A percentile compares a stretch with the other conserved stretches of the same genome.
Conservation (phyloP, 2,888 invertebrate species). For the Drosophila neutralis region DNA sequence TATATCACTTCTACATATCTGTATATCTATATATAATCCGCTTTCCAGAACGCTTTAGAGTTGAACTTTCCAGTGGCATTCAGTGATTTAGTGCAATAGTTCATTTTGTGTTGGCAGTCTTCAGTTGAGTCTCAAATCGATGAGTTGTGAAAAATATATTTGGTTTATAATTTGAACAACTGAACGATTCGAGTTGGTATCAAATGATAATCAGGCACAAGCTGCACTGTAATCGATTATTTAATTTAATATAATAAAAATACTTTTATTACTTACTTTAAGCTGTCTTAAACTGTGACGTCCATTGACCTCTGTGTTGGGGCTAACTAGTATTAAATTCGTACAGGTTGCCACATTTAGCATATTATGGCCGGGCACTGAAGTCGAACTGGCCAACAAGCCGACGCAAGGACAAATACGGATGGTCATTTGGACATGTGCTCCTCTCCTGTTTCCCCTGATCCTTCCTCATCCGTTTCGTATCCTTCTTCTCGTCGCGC, state of each 20-base stretch:
- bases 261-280: not conserved
- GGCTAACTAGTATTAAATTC: conserved; percentile 56
- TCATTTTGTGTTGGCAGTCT: not conserved
- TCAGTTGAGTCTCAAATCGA: not conserved
- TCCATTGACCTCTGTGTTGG: conserved; percentile 3
- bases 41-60: not conserved
- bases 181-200: not conserved
- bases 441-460: not conserved
- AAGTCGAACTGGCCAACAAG: conserved; percentile 47
- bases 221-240: not conserved
- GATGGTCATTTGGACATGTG: conserved; percentile 16
- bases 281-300: conserved; percentile 4
- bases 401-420: conserved; percentile 22
- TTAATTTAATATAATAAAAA: not conserved
- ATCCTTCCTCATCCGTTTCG: not conserved
- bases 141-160: not conserved
- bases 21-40: too few relatives aligned
- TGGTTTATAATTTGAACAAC: not conserved
- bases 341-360: conserved; percentile 65
- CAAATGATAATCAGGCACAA: not conserved
- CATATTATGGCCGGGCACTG: conserved; percentile 66
- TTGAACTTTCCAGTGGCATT: not conserved
- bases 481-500: conserved; percentile 47
- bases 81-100: not conserved
- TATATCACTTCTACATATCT: not conserved